These are phyloP conservation scores for Paramormyrops hopkinsi DNA, from an alignment of 2,797 vertebrate genomes.

Conservation along the genomic window DNA sequence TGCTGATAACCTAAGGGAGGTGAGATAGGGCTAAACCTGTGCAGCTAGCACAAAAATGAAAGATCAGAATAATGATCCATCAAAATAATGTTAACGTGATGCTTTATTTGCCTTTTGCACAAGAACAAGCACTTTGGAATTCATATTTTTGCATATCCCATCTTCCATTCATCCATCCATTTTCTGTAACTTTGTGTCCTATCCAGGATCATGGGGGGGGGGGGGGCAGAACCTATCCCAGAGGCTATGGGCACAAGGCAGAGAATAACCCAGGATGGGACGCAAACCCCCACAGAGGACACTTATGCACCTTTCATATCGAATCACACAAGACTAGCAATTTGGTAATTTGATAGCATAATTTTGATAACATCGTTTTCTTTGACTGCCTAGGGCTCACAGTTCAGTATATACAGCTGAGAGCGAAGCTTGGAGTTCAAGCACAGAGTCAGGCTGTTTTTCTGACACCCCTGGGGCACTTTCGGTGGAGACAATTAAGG, in stretches of 20 bases:
- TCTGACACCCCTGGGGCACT: background rate
- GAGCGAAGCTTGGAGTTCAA: background rate
- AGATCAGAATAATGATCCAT: no score
- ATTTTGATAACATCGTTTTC: background rate
- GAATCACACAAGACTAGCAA: background rate
- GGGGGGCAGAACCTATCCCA: background rate
- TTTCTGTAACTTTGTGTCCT: background rate
- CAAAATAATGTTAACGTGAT: background rate
- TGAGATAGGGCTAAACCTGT: background rate
- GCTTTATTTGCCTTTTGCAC: background rate
- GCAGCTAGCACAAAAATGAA: background rate
- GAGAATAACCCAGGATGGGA: background rate
- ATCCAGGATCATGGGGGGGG: background rate
- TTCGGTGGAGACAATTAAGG: background rate
- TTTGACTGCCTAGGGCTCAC: background rate
- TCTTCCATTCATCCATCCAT: background rate
- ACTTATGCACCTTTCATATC: background rate
- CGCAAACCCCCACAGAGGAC: background rate
- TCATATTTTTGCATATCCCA: background rate
- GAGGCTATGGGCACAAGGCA: background rate
- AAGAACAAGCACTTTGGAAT: background rate
- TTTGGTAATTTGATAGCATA: background rate
- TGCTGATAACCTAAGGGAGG: background rate
- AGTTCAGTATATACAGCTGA: background rate
- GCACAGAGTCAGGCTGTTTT: background rate